A percentile compares a stretch with the other conserved stretches of the same genome.
Evolutionary conservation across 2,888 invertebrate species (phyloP).

Genomic region (Cantharis flavilabris): DNA sequence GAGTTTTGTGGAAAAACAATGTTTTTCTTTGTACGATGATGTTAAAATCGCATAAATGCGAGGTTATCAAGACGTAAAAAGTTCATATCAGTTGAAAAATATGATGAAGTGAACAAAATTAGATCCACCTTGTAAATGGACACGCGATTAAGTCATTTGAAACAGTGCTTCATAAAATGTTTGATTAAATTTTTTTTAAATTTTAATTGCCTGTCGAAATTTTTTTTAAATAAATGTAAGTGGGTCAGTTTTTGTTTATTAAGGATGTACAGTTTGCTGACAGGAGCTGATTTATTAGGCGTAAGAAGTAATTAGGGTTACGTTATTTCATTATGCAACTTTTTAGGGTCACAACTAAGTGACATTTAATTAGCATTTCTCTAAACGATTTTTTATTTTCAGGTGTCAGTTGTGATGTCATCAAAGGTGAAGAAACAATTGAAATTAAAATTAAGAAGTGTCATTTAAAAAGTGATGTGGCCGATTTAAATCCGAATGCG

Average conservation of each 20-base stretch:
- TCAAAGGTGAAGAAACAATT: neutral
- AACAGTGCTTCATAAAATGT: neutral
- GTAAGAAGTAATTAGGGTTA: neutral
- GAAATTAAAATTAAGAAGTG: neutral
- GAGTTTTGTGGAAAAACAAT: neutral
- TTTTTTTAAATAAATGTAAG: neutral
- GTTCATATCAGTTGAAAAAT: neutral
- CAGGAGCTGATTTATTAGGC: neutral
- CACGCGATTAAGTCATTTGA: neutral
- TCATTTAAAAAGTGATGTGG: neutral
- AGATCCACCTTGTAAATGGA: neutral
- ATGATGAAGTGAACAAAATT: neutral
- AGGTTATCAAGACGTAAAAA: neutral
- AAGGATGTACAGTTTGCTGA: neutral
- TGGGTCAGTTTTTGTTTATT: neutral
- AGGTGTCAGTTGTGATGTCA: neutral
- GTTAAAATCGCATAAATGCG: neutral
- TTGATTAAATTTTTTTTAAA: neutral
- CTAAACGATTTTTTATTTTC: neutral
- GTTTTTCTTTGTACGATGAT: neutral
- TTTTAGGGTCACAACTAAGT: neutral
- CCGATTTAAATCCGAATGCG: conserved; percentile 18
- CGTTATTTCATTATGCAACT: neutral
- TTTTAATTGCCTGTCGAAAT: neutral
- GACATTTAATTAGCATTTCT: neutral